A percentile compares a stretch with the other conserved stretches of the same genome.
Conservation (phyloP, 2,113 vertebrate genomes). For the Orientallactaga bullata region DNA sequence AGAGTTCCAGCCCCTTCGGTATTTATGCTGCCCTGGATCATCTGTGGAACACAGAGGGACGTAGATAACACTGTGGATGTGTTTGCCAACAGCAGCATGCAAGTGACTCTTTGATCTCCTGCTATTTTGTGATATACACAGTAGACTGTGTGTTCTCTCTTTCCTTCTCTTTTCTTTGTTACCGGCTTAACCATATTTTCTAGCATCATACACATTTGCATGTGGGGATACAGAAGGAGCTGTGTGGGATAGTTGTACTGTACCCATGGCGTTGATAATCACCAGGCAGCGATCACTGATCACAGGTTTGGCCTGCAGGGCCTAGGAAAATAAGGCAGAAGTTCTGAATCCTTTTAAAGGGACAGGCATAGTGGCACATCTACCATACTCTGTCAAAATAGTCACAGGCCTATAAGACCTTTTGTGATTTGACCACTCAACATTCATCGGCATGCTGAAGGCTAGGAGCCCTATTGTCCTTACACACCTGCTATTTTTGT, state of each 20-base stretch:
- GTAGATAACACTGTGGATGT: not conserved
- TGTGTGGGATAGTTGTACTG: not conserved
- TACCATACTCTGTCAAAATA: not conserved
- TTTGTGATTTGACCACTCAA: not conserved
- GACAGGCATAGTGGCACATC: too few species aligned
- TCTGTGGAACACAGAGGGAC: not conserved
- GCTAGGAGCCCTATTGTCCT: not conserved
- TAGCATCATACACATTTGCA: not conserved
- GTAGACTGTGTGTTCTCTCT: not conserved
- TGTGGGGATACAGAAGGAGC: not conserved
- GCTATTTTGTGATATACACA: not conserved
- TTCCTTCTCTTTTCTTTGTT: not conserved
- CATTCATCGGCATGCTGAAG: not conserved
- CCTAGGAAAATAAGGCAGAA: not conserved
- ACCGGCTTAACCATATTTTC: not conserved
- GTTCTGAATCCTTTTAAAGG: not conserved
- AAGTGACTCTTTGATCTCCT: slow-evolving; percentile 11
- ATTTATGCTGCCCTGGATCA: not conserved
- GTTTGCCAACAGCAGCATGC: slow-evolving; percentile 2
- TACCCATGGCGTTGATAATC: not conserved
- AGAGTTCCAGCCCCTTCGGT: not conserved
- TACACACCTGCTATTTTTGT: not conserved
- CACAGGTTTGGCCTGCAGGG: not conserved
- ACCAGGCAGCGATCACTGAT: not conserved
- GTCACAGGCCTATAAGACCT: not conserved